Evolutionary conservation across 2,797 vertebrate species (phyloP), one percentile per base, ranked within the genome.

Genomic region (Falco novaeseelandiae): DNA sequence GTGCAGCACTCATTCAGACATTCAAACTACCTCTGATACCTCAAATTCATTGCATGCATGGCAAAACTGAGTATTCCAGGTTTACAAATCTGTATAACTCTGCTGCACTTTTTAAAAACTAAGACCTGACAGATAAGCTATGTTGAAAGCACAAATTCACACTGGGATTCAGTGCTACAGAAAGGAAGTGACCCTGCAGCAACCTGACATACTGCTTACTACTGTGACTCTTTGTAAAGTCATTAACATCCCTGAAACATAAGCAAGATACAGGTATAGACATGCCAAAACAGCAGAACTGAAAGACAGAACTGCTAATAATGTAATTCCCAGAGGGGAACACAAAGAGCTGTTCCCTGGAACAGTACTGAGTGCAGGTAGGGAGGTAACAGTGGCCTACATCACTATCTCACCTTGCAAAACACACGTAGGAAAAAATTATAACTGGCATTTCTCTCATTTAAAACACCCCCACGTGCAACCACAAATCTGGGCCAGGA

Each of bases 331-430:
- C 32, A 69, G 32, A 74, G 10, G 55, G 5, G 34, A 90, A 51
- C 10, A 48, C 1, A 0, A 57, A 36, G 16, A 65, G 34, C 55
- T 89, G 15, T 11, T 71, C 49, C 32, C 52, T 52, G 29, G 70
- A 87, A 57, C 14, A 59, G 15, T 0, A 0, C 17, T 25, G 14
- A 72, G 30, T 6, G 8, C 6, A 29, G 44, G 44, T 9, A n/a
- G 5, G 4, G 9, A 8, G 25, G 16, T 9, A 90, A 69, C 2
- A 1, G 19, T 3, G 7, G 25, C 27, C 38, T 30, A 10, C 23
- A 44, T 12, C 42, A 74, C 21, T 44, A 52, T 46, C 32, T 21
- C 4, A 6, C 36, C 57, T 38, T 71, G 27, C 34, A 78, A 73
- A 88, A 76, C 38, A 54, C 36, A 23, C 0, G 1, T 3, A 49